Base-by-base conservation (phyloP, 2,888 invertebrate species). In the Saturnia japonica region DNA sequence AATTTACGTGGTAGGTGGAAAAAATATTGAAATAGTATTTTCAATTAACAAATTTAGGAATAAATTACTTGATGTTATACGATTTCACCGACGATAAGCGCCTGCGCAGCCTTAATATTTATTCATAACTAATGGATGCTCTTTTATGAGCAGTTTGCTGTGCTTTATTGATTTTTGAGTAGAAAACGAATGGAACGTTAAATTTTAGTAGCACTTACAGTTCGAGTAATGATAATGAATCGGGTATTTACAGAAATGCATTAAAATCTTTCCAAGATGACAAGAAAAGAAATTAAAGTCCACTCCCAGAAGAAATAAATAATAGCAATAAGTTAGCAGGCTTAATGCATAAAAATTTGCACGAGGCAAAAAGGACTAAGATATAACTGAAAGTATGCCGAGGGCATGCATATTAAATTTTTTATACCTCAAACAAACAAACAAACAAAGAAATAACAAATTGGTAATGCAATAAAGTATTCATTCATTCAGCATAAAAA, bases 111-210 rank as follows among this genome's bases (percentile, higher is more conserved):
- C 28, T 60, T 16, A 60, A 25, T 54, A n/a, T 11, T 22, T 22
- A n/a, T n/a, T n/a, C 51, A 51, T 25, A 57, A 14, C 28, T 60
- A 60, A 60, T 60, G 57, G 25, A 25, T 16, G 57, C 28, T 60
- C 28, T 60, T 60, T 54, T 60, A 60, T 60, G 57, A 60, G 28
- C 57, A 25, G 57, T 28, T 60, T 28, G 25, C 57, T 28, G 28
- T 60, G 28, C 57, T 60, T 25, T 28, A 60, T 60, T 60, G 57
- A 60, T 60, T 60, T 60, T 60, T 60, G 54, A 60, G 28, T 60
- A 14, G 57, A 1, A 28, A 60, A 60, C 57, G 28, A 60, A 28
- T 60, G 25, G 28, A 28, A 60, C 57, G 57, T 60, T 28, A 60
- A 60, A 60, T 60, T 25, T 60, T 28, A 60, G 57, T 60, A 28